Conservation (phyloP, 2,797 vertebrate genomes). For the Chromobotia macracanthus region DNA sequence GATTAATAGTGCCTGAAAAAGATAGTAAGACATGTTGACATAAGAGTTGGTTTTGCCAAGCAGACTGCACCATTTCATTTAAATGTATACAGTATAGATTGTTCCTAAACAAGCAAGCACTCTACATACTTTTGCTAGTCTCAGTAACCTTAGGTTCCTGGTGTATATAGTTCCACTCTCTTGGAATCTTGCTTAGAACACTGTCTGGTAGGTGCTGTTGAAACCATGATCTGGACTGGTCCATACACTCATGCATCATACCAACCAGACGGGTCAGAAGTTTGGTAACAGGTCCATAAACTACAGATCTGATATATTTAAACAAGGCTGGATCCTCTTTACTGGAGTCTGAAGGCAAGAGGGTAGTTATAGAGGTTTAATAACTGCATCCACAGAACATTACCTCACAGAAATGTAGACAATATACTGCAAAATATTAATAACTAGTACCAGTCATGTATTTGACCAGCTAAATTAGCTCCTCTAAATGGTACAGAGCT, state of each 20-base stretch:
- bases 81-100: no score
- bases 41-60: background rate
- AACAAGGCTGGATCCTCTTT: constrained; percentile 74
- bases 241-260: constrained; percentile 79
- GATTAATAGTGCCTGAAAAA: constrained; percentile 77
- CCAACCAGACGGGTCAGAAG: constrained; percentile 81
- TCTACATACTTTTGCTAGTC: constrained; percentile 77
- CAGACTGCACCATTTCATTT: background rate
- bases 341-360: constrained; percentile 62
- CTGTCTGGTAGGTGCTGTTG: constrained; percentile 77
- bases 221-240: constrained; percentile 65
- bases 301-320: constrained; percentile 75
- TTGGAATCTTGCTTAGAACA: constrained; percentile 85
- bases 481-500: no score
- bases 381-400: background rate
- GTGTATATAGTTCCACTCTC: constrained; percentile 86
- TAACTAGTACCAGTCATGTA: background rate
- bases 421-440: background rate
- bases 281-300: constrained; percentile 79
- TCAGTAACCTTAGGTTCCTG: constrained; percentile 74
- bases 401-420: background rate
- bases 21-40: background rate
- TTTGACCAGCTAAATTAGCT: background rate
- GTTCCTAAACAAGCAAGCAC: background rate
- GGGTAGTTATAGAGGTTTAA: background rate